phyloP scores from a whole-genome alignment of 2,113 vertebrate species.

The Athene noctua region DNA sequence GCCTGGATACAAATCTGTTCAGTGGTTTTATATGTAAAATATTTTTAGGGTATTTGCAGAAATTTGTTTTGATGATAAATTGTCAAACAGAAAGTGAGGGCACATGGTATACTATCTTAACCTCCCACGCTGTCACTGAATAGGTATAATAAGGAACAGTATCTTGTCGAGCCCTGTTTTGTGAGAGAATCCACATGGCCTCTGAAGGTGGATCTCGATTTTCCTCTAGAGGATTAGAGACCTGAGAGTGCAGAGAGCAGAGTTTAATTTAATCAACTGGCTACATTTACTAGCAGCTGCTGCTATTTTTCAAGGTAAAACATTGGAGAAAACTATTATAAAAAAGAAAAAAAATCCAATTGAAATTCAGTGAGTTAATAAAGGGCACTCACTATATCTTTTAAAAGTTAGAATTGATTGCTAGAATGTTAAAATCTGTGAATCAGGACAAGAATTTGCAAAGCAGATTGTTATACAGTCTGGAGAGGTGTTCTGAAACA shows the following conservation, averaged over 20 bases:
- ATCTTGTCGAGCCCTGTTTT: not conserved
- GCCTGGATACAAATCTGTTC: slow-evolving; percentile 55
- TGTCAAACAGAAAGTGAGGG: not conserved
- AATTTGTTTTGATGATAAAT: slow-evolving; percentile 25
- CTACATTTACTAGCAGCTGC: not conserved
- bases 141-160: not conserved
- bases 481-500: not conserved
- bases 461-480: not conserved
- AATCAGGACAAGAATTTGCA: not conserved
- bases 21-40: slow-evolving; percentile 26
- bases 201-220: not conserved
- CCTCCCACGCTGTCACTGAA: not conserved
- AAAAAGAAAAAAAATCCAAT: accelerated
- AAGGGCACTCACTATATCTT: not conserved
- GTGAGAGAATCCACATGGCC: not conserved
- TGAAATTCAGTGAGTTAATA: not conserved
- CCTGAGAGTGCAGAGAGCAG: not conserved
- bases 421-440: not conserved
- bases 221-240: not conserved
- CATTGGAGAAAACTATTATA: not conserved
- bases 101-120: not conserved
- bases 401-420: not conserved
- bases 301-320: not conserved
- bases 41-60: not conserved
- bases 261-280: not conserved